Evolutionary conservation across 2,113 vertebrate species (phyloP).

Genomic region (Tretioscincus oriximinensis): DNA sequence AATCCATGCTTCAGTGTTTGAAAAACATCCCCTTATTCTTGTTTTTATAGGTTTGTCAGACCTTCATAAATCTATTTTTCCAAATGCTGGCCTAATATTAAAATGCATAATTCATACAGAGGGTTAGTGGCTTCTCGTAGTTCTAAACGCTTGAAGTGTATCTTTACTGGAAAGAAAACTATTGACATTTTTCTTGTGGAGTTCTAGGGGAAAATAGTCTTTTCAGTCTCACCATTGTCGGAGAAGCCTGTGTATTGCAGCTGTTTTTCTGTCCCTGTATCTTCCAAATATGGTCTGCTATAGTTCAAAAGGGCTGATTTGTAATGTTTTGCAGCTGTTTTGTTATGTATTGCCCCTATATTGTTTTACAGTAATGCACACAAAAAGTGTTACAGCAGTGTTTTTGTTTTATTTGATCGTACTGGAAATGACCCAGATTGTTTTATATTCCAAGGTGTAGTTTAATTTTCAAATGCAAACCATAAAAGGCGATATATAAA

Average conservation of each 20-base stretch:
- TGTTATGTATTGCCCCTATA: slow-evolving; percentile 32
- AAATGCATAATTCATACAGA: slow-evolving; percentile 19
- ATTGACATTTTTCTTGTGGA: slow-evolving; percentile 19
- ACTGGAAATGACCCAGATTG: slow-evolving; percentile 58
- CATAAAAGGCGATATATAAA: slow-evolving; percentile 33
- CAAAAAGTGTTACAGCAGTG: slow-evolving; percentile 40
- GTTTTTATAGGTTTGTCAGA: slow-evolving; percentile 12
- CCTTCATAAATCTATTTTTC: slow-evolving; percentile 16
- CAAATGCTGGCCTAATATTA: slow-evolving; percentile 15
- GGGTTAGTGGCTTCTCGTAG: slow-evolving; percentile 20
- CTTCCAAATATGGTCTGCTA: slow-evolving; percentile 33
- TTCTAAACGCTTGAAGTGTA: slow-evolving; percentile 14
- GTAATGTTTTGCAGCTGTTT: background rate
- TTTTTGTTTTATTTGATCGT: slow-evolving; percentile 43
- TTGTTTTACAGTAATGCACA: slow-evolving; percentile 30
- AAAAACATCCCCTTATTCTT: slow-evolving; percentile 10
- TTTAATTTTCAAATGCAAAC: slow-evolving; percentile 58
- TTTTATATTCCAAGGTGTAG: slow-evolving; percentile 37
- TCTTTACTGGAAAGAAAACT: slow-evolving; percentile 25
- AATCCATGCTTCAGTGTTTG: background rate
- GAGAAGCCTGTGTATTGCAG: slow-evolving; percentile 45
- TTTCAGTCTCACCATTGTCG: slow-evolving; percentile 32
- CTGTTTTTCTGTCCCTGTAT: slow-evolving; percentile 33
- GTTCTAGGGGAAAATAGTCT: background rate
- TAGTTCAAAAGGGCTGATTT: slow-evolving; percentile 24